Conservation (phyloP, 2,113 vertebrate species). For the Felis catus region F.catus_Fca126_mat1.0 CM031415.1:98888501-98889000, state of each 20-base stretch:
- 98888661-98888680: too few relatives aligned
- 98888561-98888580: too few relatives aligned
- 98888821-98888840: background rate
- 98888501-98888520: background rate
- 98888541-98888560: background rate
- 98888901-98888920: background rate
- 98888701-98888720: background rate
- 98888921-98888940: background rate
- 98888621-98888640: background rate
- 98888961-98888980: background rate
- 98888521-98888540: background rate
- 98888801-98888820: background rate
- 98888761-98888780: background rate
- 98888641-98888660: background rate
- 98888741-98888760: background rate
- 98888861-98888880: background rate
- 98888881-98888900: constrained; percentile 12
- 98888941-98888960: background rate
- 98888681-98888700: background rate
- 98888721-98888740: background rate
- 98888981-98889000: background rate
- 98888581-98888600: background rate
- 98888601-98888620: background rate
- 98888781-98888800: background rate
- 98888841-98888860: background rate